phyloP scores from a whole-genome alignment of 2,113 vertebrate genomes.

The Anolis sagrei region DNA sequence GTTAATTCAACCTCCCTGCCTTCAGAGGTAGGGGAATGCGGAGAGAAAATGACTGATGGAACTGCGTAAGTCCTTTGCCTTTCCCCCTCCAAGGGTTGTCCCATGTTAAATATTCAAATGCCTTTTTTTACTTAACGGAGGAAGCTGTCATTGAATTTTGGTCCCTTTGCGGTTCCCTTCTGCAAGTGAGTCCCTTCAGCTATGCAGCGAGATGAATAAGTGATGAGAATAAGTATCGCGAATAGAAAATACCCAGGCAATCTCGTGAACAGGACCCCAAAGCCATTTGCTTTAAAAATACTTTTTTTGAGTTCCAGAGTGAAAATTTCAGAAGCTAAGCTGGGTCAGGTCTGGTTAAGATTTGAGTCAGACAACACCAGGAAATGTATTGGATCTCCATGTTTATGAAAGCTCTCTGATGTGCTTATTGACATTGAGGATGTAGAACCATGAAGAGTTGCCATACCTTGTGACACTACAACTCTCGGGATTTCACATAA shows the following conservation, averaged over 20 bases:
- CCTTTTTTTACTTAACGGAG: not conserved
- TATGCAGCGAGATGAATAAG: not conserved
- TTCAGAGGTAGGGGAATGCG: not conserved
- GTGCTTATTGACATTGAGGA: no score
- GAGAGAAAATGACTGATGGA: not conserved
- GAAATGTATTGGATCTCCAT: no score
- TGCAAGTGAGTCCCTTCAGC: not conserved
- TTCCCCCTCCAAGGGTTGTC: not conserved
- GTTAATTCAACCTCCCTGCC: constrained; percentile 10
- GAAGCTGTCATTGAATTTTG: not conserved
- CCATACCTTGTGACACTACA: no score
- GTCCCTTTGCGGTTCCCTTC: not conserved
- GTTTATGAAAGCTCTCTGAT: no score
- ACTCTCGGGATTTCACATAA: no score
- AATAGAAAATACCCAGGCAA: not conserved
- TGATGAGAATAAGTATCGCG: not conserved
- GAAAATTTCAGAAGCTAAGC: no score
- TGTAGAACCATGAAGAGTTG: no score
- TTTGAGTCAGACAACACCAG: no score
- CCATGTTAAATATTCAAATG: constrained; percentile 24
- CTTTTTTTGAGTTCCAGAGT: not conserved
- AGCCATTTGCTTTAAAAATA: not conserved
- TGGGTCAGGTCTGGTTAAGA: no score
- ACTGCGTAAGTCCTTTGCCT: not conserved
- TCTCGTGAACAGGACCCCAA: not conserved